Conservation (phyloP, 2,888 invertebrate genomes). For the Nephrotoma guestfalica region DNA sequence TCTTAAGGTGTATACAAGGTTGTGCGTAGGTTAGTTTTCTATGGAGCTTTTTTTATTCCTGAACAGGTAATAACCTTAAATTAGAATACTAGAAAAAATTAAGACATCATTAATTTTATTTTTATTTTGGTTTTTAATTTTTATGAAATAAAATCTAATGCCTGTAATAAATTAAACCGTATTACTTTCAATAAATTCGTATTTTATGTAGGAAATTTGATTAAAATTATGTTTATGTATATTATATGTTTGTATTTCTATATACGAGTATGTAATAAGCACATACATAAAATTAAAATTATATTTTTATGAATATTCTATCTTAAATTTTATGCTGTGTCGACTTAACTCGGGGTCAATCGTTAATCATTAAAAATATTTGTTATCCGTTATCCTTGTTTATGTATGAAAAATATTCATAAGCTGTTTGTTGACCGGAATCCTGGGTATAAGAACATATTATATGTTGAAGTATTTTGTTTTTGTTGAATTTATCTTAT, state of each 20-base stretch:
- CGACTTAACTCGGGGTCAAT: background rate
- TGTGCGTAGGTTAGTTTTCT: background rate
- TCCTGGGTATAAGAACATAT: background rate
- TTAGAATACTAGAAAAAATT: background rate
- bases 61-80: background rate
- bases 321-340: background rate
- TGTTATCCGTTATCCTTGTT: background rate
- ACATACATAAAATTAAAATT: background rate
- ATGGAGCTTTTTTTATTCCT: background rate
- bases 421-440: background rate
- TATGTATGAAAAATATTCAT: background rate
- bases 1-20: background rate
- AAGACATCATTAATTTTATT: background rate
- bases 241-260: background rate
- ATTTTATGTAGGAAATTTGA: background rate
- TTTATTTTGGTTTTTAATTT: background rate
- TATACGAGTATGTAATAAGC: background rate
- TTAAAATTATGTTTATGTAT: background rate
- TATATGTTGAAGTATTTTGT: too few species aligned
- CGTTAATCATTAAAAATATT: background rate
- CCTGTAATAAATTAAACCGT: background rate
- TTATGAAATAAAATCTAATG: background rate
- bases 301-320: background rate
- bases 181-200: background rate
- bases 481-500: too few species aligned